These are phyloP conservation scores for Eudyptes chrysolophus DNA, from an alignment of 2,113 vertebrate genomes.

Conservation along the genomic window DNA sequence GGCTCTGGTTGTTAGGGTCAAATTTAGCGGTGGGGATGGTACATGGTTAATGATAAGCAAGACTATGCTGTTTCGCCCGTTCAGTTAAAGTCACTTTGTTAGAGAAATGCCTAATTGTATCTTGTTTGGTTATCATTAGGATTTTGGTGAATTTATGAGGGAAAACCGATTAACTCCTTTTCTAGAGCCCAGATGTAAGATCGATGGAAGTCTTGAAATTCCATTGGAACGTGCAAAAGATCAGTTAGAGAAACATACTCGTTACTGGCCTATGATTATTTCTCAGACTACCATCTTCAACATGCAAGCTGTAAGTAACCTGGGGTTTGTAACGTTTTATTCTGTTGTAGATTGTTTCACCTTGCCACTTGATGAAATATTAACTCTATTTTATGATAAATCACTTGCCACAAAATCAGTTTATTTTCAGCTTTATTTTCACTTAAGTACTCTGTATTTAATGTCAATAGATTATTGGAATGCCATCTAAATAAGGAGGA, in stretches of 20 bases:
- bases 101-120: slow-evolving; percentile 76
- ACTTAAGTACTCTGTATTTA: not conserved
- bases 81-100: slow-evolving; percentile 23
- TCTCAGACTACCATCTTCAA: slow-evolving; percentile 99
- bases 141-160: slow-evolving; percentile 99
- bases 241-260: slow-evolving; percentile 95
- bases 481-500: not conserved
- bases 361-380: not conserved
- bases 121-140: slow-evolving; percentile 83
- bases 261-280: slow-evolving; percentile 99
- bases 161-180: slow-evolving; percentile 96
- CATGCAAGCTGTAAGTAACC: slow-evolving; percentile 94
- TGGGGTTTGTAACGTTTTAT: not conserved
- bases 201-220: slow-evolving; percentile 82
- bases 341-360: not conserved
- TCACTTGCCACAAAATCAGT: not conserved
- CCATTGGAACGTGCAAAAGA: slow-evolving; percentile 91
- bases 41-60: not conserved
- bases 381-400: not conserved
- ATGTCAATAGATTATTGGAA: not conserved
- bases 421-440: not conserved
- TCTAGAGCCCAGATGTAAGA: slow-evolving; percentile 83
- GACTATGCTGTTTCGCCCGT: slow-evolving; percentile 40
- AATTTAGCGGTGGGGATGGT: not conserved
- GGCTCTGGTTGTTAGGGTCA: not conserved